Percentiles rank a stretch among this genome's conserved stretches.
Evolutionary conservation across 2,113 vertebrate genomes (phyloP).

Genomic region (Cyanoliseus patagonus): DNA sequence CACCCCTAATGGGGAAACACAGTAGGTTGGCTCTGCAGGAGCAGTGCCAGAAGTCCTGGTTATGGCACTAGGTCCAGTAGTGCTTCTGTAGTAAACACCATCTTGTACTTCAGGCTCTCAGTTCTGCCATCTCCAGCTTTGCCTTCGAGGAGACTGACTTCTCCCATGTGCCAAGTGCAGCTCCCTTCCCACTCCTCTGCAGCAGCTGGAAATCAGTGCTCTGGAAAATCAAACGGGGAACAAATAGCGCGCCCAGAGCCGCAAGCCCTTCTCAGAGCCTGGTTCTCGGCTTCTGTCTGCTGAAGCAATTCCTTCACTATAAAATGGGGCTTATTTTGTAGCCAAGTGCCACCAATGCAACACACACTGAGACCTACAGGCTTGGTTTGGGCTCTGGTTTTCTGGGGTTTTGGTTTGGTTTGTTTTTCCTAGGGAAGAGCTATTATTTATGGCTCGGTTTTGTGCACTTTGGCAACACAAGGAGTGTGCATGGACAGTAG

Average conservation of each 20-base stretch:
- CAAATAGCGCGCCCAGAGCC: neutral
- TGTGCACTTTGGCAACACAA: neutral
- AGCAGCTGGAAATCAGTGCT: neutral
- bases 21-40: neutral
- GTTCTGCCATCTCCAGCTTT: neutral
- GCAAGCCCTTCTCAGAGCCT: neutral
- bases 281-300: neutral
- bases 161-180: neutral
- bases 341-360: neutral
- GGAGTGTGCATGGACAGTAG: neutral
- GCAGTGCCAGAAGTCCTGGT: neutral
- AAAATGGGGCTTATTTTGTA: neutral
- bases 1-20: neutral
- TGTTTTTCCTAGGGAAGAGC: neutral
- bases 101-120: neutral
- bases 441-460: slow-evolving; percentile 7
- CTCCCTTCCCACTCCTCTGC: neutral
- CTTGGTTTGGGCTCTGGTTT: neutral
- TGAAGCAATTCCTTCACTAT: neutral
- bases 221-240: neutral
- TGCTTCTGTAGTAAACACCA: neutral
- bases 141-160: neutral
- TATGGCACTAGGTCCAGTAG: accelerated
- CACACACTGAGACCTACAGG: neutral
- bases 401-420: neutral